Percentiles rank a stretch among this genome's conserved stretches.
phyloP scores from a whole-genome alignment of 2,888 invertebrate genomes.

The Eristalinus sepulchralis region DNA sequence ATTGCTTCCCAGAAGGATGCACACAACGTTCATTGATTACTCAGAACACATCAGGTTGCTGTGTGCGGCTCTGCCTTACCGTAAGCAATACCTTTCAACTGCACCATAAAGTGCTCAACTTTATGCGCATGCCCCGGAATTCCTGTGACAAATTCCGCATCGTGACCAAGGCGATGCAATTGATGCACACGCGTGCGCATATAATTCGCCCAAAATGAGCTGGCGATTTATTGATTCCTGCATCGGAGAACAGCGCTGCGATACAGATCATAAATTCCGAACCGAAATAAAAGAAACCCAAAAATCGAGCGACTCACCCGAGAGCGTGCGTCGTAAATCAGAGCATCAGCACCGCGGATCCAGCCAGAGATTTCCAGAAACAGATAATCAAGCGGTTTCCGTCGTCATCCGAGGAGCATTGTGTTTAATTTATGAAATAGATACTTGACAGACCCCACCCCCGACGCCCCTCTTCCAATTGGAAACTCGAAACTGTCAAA shows the following conservation, averaged over 20 bases:
- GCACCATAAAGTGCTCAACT: constrained; percentile 44
- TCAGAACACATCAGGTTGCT: constrained; percentile 17
- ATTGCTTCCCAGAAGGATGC: not conserved
- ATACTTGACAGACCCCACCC: constrained; percentile 25
- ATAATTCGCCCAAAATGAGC: constrained; percentile 27
- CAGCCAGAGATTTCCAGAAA: constrained; percentile 42
- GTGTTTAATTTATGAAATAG: constrained; percentile 68
- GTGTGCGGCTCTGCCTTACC: not conserved
- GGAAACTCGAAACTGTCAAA: constrained; percentile 68
- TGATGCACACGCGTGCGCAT: constrained; percentile 18
- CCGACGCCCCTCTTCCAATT: constrained; percentile 34
- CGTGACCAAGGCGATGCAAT: constrained; percentile 20
- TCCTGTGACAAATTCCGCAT: constrained; percentile 43
- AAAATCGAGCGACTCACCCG: constrained; percentile 34
- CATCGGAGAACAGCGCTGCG: constrained; percentile 9
- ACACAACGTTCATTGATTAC: not conserved
- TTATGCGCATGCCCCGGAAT: constrained; percentile 25
- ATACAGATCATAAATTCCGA: constrained; percentile 60
- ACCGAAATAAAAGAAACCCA: constrained; percentile 30
- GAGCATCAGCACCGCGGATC: constrained; percentile 46
- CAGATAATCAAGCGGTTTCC: constrained; percentile 34
- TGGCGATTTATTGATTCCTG: constrained; percentile 16
- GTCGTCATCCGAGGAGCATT: constrained; percentile 37
- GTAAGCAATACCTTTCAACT: not conserved
- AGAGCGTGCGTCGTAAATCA: constrained; percentile 69